phyloP scores from a whole-genome alignment of 2,888 invertebrate genomes.

The Xiphydria camelus region DNA sequence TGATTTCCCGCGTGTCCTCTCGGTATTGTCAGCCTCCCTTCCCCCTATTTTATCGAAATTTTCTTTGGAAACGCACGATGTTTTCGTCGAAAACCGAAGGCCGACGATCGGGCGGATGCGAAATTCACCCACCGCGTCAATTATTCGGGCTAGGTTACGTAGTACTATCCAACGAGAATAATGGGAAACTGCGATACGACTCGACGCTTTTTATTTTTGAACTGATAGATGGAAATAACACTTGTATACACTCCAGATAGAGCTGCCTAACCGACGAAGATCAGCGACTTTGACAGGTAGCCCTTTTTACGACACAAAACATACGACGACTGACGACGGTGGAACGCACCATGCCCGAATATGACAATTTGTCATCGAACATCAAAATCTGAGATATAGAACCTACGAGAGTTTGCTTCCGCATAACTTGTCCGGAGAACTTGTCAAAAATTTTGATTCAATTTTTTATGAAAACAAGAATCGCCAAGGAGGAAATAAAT shows the following conservation, averaged over 20 bases:
- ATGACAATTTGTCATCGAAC: not conserved
- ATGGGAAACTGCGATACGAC: not conserved
- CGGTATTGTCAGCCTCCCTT: too few species aligned
- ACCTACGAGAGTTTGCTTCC: too few species aligned
- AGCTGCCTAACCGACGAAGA: not conserved
- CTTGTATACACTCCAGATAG: not conserved
- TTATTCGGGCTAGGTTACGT: not conserved
- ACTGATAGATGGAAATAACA: slow-evolving; percentile 9
- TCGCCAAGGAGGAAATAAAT: too few species aligned
- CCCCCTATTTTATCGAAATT: too few species aligned
- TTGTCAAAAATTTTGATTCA: too few species aligned
- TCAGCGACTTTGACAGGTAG: slow-evolving; percentile 23
- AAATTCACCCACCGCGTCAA: not conserved
- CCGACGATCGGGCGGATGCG: not conserved
- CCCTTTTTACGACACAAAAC: slow-evolving; percentile 17
- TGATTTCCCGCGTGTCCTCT: slow-evolving; percentile 17
- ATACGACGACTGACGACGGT: slow-evolving; percentile 22
- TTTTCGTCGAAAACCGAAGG: slow-evolving; percentile 8
- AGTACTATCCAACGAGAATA: not conserved
- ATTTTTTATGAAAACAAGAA: too few species aligned
- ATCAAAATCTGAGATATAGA: too few species aligned
- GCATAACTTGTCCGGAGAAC: too few species aligned
- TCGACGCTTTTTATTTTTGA: slow-evolving; percentile 10
- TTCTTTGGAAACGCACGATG: slow-evolving; percentile 21
- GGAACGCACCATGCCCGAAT: not conserved